A percentile compares a stretch with the other conserved stretches of the same genome.
phyloP scores from a whole-genome alignment of 2,113 vertebrate species.

The Notothenia coriiceps region DNA sequence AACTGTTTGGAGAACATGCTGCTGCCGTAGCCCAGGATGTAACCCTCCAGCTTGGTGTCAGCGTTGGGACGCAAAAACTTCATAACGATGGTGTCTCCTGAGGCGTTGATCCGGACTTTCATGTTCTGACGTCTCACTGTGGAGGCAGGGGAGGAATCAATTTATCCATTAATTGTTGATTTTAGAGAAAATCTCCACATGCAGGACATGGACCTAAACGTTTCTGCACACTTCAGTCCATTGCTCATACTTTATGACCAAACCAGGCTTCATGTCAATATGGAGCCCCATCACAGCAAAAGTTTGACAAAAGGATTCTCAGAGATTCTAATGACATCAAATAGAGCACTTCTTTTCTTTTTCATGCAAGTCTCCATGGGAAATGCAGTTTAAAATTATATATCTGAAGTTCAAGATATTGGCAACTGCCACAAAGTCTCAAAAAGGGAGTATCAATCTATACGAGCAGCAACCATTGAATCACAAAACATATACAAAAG shows the following conservation, averaged over 20 bases:
- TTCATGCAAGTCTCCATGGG: background rate
- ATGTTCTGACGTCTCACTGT: constrained; percentile 91
- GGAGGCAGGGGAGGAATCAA: constrained; percentile 27
- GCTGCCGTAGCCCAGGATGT: constrained; percentile 95
- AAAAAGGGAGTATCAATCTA: background rate
- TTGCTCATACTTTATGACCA: background rate
- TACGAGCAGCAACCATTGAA: background rate
- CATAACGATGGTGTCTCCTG: constrained; percentile 92
- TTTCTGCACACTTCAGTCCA: background rate
- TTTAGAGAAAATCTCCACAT: background rate
- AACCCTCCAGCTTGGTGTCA: constrained; percentile 91
- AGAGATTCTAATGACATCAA: background rate
- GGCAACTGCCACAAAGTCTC: background rate
- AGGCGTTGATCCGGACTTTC: constrained; percentile 93
- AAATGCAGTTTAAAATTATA: background rate
- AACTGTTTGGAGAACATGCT: constrained; percentile 94
- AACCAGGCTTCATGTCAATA: background rate
- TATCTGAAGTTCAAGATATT: background rate
- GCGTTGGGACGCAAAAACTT: constrained; percentile 89
- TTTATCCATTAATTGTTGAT: background rate
- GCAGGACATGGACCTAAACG: background rate
- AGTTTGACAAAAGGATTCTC: background rate
- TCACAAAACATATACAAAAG: background rate
- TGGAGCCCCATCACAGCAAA: background rate
- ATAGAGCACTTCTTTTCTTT: background rate